Evolutionary conservation across 2,797 vertebrate species (phyloP).

Genomic region (Borostomias antarcticus): DNA sequence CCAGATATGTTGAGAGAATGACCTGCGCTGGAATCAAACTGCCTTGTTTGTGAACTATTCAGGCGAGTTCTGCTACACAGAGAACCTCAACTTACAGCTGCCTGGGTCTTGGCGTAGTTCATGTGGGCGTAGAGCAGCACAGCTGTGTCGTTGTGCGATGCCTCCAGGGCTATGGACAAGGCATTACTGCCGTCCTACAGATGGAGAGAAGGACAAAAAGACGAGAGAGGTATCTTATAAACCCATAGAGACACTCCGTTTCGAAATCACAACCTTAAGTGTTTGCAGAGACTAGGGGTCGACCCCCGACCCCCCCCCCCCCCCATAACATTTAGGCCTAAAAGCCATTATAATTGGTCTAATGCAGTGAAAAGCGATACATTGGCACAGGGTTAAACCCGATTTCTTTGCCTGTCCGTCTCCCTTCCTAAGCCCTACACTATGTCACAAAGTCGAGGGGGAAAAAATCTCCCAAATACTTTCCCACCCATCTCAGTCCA

Average conservation of each 20-base stretch:
- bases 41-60: not conserved
- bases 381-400: not conserved
- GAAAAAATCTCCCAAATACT: conserved; percentile 39
- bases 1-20: conserved; percentile 30
- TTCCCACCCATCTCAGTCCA: conserved; percentile 45
- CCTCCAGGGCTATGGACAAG: conserved; percentile 82
- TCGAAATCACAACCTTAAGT: not conserved
- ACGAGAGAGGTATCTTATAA: conserved; percentile 4
- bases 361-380: not conserved
- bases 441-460: conserved; percentile 29
- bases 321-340: not conserved
- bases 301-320: not conserved
- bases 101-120: conserved; percentile 78
- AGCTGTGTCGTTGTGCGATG: conserved; percentile 84
- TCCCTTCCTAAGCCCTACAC: conserved; percentile 15
- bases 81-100: conserved; percentile 54
- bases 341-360: not conserved
- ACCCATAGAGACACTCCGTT: conserved; percentile 24
- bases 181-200: conserved; percentile 83
- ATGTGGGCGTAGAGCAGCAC: conserved; percentile 83
- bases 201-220: conserved; percentile 21
- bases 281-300: too few relatives aligned
- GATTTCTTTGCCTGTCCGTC: not conserved
- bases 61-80: not conserved
- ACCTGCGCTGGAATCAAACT: conserved; percentile 12